Evolutionary conservation across 2,113 vertebrate genomes (phyloP).

Genomic region (Uria aalge): DNA sequence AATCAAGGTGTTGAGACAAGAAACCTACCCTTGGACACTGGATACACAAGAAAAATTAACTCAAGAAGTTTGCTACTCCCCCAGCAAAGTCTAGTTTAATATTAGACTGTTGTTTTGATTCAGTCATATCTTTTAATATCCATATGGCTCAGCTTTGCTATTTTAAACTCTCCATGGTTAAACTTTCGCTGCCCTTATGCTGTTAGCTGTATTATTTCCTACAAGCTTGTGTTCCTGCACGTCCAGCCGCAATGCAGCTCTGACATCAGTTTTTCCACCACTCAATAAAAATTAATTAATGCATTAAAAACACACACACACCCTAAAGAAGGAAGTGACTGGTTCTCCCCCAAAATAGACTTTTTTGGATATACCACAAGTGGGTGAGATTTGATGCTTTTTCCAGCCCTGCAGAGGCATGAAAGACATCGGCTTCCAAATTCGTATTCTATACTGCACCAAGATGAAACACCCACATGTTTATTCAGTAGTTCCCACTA

Average conservation of each 20-base stretch:
- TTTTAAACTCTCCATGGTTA: constrained; percentile 43
- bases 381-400: constrained; percentile 18
- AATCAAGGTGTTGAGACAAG: background rate
- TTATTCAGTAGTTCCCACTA: background rate
- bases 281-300: constrained; percentile 58
- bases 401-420: background rate
- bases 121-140: constrained; percentile 65
- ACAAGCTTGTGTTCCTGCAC: background rate
- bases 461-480: background rate
- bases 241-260: background rate
- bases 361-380: background rate
- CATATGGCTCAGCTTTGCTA: constrained; percentile 54
- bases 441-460: background rate
- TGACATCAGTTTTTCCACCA: constrained; percentile 64
- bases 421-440: background rate
- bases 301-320: constrained; percentile 37
- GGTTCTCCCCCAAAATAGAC: background rate
- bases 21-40: background rate
- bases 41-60: background rate
- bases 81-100: constrained; percentile 35
- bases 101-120: constrained; percentile 46
- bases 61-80: background rate
- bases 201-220: constrained; percentile 48
- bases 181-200: constrained; percentile 44
- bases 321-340: constrained; percentile 36